Percentiles rank a stretch among this genome's conserved stretches.
Conservation (phyloP, 1,140 invertebrate species). For the Stenopsyche tienmushanensis region DNA sequence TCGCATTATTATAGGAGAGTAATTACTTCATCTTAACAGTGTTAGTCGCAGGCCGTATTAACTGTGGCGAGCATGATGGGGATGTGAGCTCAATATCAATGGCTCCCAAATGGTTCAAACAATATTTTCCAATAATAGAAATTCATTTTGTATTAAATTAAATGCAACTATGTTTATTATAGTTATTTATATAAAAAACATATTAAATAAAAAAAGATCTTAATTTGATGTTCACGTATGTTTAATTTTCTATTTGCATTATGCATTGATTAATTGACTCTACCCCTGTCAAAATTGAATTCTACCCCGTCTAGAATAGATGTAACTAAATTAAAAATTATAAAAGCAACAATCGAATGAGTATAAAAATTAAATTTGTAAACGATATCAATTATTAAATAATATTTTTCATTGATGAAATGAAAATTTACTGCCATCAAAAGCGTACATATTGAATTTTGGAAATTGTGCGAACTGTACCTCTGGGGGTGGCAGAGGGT, state of each 20-base stretch:
- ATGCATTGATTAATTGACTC: too few relatives aligned
- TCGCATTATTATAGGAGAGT: slow-evolving; percentile 35
- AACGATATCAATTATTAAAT: too few relatives aligned
- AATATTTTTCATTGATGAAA: too few relatives aligned
- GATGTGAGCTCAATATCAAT: slow-evolving; percentile 7
- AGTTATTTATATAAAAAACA: background rate
- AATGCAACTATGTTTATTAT: background rate
- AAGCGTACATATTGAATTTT: too few relatives aligned
- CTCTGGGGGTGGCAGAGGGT: background rate
- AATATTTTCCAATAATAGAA: background rate
- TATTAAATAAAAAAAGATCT: background rate
- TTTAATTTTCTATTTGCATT: background rate
- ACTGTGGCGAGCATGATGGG: slow-evolving; percentile 24
- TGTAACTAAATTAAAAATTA: too few relatives aligned
- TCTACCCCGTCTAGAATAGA: too few relatives aligned
- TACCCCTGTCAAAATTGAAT: too few relatives aligned
- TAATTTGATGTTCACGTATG: background rate
- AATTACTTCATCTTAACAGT: slow-evolving; percentile 34
- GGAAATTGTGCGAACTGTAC: background rate
- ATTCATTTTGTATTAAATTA: too few relatives aligned
- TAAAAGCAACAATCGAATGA: too few relatives aligned
- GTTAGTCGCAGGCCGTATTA: slow-evolving; percentile 31
- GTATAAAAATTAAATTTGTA: too few relatives aligned
- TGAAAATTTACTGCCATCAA: too few relatives aligned
- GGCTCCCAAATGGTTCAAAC: background rate